Percentiles rank a stretch among this genome's conserved stretches.
These are phyloP conservation scores for Heliornis fulica DNA, from an alignment of 2,113 vertebrate species.

Conservation along the genomic window DNA sequence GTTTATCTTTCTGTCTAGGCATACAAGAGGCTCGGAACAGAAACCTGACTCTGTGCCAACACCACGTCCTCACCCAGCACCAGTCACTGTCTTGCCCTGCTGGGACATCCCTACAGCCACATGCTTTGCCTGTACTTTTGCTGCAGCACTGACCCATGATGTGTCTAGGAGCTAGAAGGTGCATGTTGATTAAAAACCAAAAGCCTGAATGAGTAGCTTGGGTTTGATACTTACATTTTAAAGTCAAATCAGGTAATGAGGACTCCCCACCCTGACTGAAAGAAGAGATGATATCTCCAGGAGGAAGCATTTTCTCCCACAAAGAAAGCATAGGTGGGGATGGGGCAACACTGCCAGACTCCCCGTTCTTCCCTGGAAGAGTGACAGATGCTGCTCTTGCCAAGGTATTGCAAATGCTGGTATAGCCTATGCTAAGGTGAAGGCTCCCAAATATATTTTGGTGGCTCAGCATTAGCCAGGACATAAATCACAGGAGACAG, in stretches of 20 bases:
- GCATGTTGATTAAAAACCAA: neutral
- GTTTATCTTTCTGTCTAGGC: constrained; percentile 4
- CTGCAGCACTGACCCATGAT: neutral
- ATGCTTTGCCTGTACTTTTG: neutral
- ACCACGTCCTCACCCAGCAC: neutral
- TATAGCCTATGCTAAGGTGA: fast-evolving
- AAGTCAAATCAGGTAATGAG: neutral
- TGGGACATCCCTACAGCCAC: neutral
- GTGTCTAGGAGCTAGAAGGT: neutral
- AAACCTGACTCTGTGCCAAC: neutral
- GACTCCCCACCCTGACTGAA: neutral
- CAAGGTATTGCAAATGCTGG: neutral
- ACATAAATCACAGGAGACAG: neutral
- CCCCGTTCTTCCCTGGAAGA: neutral
- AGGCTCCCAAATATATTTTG: neutral
- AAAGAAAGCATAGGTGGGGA: neutral
- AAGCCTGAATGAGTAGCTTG: neutral
- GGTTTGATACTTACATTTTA: neutral
- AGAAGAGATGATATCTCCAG: neutral
- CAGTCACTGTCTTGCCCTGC: neutral
- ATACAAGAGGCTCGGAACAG: neutral
- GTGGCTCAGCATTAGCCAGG: neutral
- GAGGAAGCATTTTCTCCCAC: neutral
- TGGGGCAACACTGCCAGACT: neutral
- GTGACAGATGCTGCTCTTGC: too few relatives aligned